phyloP scores from a whole-genome alignment of 1,140 invertebrate species.

The Pachyrhynchus sulphureomaculatus region DNA sequence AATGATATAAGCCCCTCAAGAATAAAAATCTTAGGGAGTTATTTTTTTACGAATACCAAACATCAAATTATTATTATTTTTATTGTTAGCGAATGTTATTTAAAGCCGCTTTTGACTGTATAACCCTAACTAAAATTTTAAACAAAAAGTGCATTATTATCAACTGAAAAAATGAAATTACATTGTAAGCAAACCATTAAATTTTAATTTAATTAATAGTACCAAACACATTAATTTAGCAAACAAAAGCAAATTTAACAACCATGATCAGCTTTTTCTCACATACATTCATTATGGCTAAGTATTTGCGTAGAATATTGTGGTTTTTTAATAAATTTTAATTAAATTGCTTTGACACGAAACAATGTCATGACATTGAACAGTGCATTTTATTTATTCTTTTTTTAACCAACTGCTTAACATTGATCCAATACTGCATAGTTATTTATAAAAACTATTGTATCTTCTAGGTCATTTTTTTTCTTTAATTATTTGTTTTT shows the following conservation, averaged over 20 bases:
- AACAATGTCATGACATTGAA: conserved; percentile 13
- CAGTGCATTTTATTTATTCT: background rate
- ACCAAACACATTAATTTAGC: background rate
- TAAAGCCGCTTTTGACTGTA: too few species aligned
- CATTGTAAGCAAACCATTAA: too few species aligned
- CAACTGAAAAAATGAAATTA: too few species aligned
- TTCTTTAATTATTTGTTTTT: background rate
- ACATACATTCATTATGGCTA: conserved; percentile 3
- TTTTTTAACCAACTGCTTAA: conserved; percentile 11
- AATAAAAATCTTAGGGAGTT: too few species aligned
- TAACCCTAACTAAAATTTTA: too few species aligned
- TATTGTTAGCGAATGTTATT: too few species aligned
- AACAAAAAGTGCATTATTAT: too few species aligned
- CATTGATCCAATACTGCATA: conserved; percentile 1
- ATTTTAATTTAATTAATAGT: background rate
- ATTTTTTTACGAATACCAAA: too few species aligned
- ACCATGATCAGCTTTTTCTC: background rate
- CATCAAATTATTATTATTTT: too few species aligned
- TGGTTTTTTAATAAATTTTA: conserved; percentile 8
- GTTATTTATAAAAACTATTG: background rate
- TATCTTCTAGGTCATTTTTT: conserved; percentile 7
- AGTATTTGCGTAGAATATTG: background rate
- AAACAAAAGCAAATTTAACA: background rate
- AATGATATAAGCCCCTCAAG: too few species aligned
- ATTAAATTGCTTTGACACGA: conserved; percentile 6